Percentiles rank a stretch among this genome's conserved stretches.
Evolutionary conservation across 2,113 vertebrate species (phyloP).

Genomic region (Sterna hirundo): DNA sequence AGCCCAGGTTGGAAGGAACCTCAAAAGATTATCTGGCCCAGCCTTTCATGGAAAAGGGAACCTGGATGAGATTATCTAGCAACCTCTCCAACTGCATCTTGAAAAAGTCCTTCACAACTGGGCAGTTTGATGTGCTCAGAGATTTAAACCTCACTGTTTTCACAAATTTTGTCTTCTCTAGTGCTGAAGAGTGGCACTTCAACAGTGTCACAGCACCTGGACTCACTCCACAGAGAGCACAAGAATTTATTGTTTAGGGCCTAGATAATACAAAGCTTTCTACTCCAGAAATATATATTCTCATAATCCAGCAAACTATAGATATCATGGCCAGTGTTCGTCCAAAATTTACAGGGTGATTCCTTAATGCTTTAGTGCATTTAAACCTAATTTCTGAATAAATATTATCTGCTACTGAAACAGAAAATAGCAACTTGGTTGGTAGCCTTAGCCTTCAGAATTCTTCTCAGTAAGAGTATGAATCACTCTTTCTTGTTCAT

Average conservation of each 20-base stretch:
- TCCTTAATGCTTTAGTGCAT: neutral
- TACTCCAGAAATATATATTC: neutral
- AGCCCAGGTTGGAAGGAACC: neutral
- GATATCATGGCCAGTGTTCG: neutral
- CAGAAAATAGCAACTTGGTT: neutral
- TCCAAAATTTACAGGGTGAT: neutral
- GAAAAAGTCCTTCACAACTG: neutral
- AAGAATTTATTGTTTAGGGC: neutral
- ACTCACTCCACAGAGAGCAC: neutral
- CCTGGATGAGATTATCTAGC: neutral
- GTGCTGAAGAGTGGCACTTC: neutral
- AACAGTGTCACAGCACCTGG: neutral
- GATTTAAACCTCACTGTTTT: neutral
- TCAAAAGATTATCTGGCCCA: neutral
- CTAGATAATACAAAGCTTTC: neutral
- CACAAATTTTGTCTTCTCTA: neutral
- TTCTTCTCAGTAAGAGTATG: neutral
- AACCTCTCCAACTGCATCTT: neutral
- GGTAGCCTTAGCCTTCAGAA: neutral
- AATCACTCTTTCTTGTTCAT: neutral
- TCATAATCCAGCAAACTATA: neutral
- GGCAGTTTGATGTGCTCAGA: neutral
- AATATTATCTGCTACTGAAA: neutral
- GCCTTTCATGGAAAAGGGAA: neutral
- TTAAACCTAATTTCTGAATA: neutral